Evolutionary conservation across 1,140 invertebrate species (phyloP), one percentile per base, ranked within the genome.

Genomic region (Agraylea sexmaculata): DNA sequence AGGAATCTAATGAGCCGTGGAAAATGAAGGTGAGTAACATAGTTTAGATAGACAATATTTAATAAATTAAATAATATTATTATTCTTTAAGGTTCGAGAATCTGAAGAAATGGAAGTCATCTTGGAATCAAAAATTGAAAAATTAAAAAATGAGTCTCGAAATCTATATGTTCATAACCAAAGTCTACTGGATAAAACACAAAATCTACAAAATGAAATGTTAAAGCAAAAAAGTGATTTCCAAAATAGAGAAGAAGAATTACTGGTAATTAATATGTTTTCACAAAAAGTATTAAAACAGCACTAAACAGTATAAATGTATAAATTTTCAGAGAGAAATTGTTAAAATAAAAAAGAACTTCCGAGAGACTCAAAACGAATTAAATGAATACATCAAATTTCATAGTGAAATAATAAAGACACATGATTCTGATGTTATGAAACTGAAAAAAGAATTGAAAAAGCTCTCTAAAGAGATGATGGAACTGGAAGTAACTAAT

Each of bases 401-500:
- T 2, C 55, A 64, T 2, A 59, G 60, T 25, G 69, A 63, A 42
- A 60, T 56, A 4, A 71, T 73, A 42, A 48, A 55, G 11, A 53
- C 54, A 15, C 60, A 65, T 34, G 49, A 58, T 17, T 59, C 57
- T 15, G 68, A 74, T 40, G 44, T 71, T 18, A 62, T 69, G 4
- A 43, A 45, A 6, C 55, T 71, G 28, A 64, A 66, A 22, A 62
- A 58, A 22, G 68, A 73, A 46, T 51, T 74, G 18, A 61, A 54
- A 1, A 58, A 69, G 25, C 49, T 62, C 2, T 58, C 55, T 40
- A 73, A 73, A 54, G 66, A 68, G 30, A 61, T 68, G 32, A 57
- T 70, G 47, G 68, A 73, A 25, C 53, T 71, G 19, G 70, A 73
- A 44, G 68, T 73, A 7, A 73, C 68, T n/a, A 73, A 73, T 44